Conservation (phyloP, 2,888 invertebrate species). For the Metacarcinus magister region DNA sequence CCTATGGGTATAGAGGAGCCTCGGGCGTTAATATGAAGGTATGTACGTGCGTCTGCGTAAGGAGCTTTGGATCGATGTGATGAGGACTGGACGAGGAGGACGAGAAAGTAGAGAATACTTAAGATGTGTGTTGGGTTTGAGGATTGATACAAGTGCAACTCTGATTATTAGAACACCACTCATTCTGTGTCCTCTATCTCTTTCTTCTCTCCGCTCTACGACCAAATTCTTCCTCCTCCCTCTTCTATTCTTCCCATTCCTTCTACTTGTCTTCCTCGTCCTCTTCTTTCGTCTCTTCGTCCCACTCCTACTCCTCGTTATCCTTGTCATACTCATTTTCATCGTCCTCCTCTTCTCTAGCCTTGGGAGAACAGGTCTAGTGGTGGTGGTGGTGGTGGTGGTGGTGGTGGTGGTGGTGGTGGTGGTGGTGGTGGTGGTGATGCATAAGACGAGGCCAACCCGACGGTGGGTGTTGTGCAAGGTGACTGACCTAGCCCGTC, state of each 20-base stretch:
- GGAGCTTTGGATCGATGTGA: not conserved
- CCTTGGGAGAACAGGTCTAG: not conserved
- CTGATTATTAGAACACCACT: not conserved
- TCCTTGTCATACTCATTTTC: not conserved
- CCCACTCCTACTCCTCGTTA: not conserved
- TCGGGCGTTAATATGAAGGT: not conserved
- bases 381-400: not conserved
- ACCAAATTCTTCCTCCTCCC: not conserved
- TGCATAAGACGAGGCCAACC: not conserved
- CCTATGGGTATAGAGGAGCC: not conserved
- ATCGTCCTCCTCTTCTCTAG: not conserved
- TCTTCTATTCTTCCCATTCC: not conserved
- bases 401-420: not conserved
- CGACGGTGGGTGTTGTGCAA: conserved; percentile 35
- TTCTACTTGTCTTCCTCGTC: not conserved
- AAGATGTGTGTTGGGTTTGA: not conserved
- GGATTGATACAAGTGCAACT: not conserved
- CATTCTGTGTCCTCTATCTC: not conserved
- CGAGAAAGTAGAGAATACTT: not conserved
- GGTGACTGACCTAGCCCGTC: conserved; percentile 39
- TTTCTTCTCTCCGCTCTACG: not conserved
- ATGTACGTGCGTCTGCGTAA: not conserved
- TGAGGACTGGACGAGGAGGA: not conserved
- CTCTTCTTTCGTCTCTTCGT: conserved; percentile 17
- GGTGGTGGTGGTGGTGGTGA: not conserved